phyloP scores from a whole-genome alignment of 2,888 invertebrate species.

The Glyphotaelius pellucidus region DNA sequence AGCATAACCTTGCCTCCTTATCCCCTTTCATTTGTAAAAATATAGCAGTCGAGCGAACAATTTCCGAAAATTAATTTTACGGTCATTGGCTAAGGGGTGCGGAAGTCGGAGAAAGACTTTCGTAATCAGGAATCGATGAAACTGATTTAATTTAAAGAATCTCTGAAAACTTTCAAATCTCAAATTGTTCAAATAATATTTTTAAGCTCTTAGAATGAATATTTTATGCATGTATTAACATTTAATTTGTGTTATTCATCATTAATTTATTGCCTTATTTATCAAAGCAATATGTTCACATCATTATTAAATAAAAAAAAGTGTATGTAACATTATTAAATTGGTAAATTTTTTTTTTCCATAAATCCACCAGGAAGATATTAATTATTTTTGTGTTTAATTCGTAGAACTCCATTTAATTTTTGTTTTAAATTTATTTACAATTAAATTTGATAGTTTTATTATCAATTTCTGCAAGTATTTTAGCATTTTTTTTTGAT shows the following conservation, averaged over 20 bases:
- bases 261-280: background rate
- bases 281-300: background rate
- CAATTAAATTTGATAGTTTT: too few species aligned
- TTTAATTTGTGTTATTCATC: background rate
- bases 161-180: background rate
- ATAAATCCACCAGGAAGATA: background rate
- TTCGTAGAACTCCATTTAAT: too few species aligned
- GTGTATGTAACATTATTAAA: too few species aligned
- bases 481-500: too few species aligned
- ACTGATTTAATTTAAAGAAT: background rate
- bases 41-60: conserved; percentile 62
- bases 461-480: too few species aligned
- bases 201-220: background rate
- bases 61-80: conserved; percentile 65
- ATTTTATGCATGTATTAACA: background rate
- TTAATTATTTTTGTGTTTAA: too few species aligned
- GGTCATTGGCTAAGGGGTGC: conserved; percentile 61
- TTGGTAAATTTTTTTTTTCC: background rate
- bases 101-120: background rate
- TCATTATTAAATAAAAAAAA: background rate
- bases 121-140: background rate
- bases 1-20: conserved; percentile 54
- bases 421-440: too few species aligned
- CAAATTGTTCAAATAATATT: background rate
- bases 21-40: conserved; percentile 64